Percentiles rank a stretch among this genome's conserved stretches.
phyloP scores from a whole-genome alignment of 2,113 vertebrate genomes.

The Calypte anna region DNA sequence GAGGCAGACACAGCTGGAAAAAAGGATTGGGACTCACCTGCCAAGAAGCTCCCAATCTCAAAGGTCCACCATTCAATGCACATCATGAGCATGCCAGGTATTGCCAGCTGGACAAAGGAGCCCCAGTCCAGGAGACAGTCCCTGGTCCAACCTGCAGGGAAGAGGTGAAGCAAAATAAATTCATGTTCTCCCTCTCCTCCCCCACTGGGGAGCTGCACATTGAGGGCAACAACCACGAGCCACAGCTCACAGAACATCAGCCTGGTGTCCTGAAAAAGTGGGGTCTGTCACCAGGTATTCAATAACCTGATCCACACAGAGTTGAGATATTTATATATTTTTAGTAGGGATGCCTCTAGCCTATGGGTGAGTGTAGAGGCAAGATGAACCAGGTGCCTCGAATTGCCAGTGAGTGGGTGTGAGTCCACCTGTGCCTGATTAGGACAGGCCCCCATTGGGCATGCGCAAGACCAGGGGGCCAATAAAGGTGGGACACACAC shows the following conservation, averaged over 20 bases:
- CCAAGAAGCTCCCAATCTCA: conserved; percentile 86
- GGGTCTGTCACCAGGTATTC: no score
- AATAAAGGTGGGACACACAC: no score
- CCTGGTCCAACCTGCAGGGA: conserved; percentile 83
- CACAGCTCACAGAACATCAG: neutral
- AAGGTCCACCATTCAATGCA: conserved; percentile 94
- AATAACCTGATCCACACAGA: no score
- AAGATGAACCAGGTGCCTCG: no score
- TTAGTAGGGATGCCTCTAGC: no score
- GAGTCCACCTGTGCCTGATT: no score
- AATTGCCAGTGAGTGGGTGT: no score
- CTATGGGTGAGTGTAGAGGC: no score
- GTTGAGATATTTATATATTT: no score
- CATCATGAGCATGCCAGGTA: conserved; percentile 87
- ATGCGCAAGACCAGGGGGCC: no score
- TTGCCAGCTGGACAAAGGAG: conserved; percentile 82
- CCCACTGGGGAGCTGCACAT: neutral
- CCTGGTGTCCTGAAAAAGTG: no score
- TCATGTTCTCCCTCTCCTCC: neutral
- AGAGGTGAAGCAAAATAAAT: neutral
- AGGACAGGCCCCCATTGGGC: no score
- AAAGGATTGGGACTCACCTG: conserved; percentile 74
- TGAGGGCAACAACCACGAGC: neutral
- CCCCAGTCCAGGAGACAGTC: conserved; percentile 89
- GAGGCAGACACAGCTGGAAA: neutral